A percentile compares a stretch with the other conserved stretches of the same genome.
These are phyloP conservation scores for Desmodus rotundus DNA, from an alignment of 2,113 vertebrate species.

Conservation along the genomic window DNA sequence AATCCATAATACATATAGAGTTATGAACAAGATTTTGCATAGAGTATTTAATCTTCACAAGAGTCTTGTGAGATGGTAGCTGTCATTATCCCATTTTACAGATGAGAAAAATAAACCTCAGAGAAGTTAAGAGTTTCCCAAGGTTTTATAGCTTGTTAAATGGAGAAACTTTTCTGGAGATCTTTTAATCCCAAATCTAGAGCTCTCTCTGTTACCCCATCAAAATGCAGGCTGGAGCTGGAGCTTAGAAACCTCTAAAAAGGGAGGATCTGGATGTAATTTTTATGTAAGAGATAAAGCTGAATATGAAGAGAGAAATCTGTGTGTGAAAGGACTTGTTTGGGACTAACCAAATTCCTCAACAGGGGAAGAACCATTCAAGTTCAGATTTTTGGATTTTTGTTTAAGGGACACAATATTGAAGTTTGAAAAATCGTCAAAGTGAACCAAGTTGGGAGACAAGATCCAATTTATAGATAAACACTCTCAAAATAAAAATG, in stretches of 20 bases:
- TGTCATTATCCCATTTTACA: background rate
- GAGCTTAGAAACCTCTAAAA: background rate
- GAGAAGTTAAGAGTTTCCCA: background rate
- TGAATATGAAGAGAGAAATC: slow-evolving; percentile 27
- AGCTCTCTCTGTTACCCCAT: background rate
- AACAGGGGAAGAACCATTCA: background rate
- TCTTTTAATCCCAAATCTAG: background rate
- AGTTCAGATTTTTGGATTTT: background rate
- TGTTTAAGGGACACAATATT: background rate
- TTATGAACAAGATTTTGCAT: background rate
- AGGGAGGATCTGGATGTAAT: background rate
- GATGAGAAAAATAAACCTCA: background rate
- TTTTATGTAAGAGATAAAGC: background rate
- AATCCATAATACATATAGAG: background rate
- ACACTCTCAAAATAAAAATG: background rate
- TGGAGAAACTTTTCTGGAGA: background rate
- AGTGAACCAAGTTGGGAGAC: background rate
- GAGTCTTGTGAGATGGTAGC: background rate
- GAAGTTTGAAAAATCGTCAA: background rate
- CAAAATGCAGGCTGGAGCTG: background rate
- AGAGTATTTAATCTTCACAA: background rate
- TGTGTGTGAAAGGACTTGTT: background rate
- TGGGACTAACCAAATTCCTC: background rate
- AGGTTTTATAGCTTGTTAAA: background rate
- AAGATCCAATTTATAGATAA: background rate